Evolutionary conservation across 2,113 vertebrate genomes (phyloP).

Genomic region (Tauraco erythrolophus): DNA sequence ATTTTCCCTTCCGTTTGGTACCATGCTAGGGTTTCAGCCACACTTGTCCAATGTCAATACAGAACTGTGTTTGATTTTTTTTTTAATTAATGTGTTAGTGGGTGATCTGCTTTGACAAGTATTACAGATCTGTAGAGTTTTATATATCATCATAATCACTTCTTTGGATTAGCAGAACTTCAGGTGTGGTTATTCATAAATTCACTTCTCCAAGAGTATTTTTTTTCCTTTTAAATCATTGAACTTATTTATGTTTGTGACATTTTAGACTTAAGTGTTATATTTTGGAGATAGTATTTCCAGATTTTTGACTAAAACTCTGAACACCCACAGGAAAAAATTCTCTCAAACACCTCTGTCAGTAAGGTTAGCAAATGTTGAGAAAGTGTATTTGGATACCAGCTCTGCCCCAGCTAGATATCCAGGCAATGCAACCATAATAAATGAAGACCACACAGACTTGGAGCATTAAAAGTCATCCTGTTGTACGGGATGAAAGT

Average conservation of each 20-base stretch:
- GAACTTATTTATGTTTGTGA: neutral
- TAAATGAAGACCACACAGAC: constrained; percentile 25
- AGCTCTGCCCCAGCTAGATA: constrained; percentile 10
- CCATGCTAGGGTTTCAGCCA: neutral
- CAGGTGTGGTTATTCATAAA: neutral
- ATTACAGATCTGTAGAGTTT: neutral
- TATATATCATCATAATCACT: constrained; percentile 4
- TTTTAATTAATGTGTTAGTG: constrained; percentile 5
- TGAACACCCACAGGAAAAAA: neutral
- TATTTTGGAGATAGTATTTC: neutral
- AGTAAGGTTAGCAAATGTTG: neutral
- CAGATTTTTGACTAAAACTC: neutral
- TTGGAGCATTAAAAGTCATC: neutral
- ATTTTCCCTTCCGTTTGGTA: constrained; percentile 34
- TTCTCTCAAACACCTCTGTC: neutral
- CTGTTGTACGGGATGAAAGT: neutral
- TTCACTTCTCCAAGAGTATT: neutral
- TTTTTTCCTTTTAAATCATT: neutral
- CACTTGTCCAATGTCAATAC: constrained; percentile 44
- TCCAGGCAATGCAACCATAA: neutral
- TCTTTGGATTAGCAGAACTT: constrained; percentile 14
- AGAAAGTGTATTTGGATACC: neutral
- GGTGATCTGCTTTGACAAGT: constrained; percentile 33
- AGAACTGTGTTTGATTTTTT: neutral
- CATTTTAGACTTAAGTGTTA: neutral